Conservation (phyloP, 1,140 invertebrate genomes). For the Lordiphosa collinella region DNA sequence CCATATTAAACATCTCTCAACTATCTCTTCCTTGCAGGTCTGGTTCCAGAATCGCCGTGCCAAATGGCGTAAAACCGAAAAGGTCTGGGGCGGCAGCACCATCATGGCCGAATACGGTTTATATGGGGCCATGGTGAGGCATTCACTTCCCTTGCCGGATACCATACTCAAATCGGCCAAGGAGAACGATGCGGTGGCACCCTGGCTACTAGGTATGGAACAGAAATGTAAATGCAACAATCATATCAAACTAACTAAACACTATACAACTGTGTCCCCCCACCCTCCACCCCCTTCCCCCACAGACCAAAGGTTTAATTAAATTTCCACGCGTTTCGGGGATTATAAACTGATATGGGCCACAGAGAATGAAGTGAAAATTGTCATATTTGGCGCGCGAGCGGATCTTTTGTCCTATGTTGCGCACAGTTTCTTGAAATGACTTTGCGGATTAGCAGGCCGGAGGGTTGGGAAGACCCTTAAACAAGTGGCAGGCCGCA, state of each 20-base stretch:
- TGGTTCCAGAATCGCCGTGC: constrained; percentile 92
- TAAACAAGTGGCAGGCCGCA: constrained; percentile 34
- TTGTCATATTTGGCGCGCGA: constrained; percentile 77
- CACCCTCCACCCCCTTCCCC: not conserved
- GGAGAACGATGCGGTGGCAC: constrained; percentile 96
- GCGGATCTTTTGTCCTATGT: constrained; percentile 64
- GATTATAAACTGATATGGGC: constrained; percentile 59
- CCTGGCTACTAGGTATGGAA: constrained; percentile 97
- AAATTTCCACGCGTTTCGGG: constrained; percentile 52
- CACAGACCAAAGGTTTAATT: constrained; percentile 39
- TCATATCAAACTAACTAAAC: constrained; percentile 62
- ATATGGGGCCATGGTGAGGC: constrained; percentile 99
- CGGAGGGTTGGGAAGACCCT: not conserved
- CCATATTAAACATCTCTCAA: no score
- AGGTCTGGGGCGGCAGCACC: constrained; percentile 99
- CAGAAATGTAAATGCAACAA: constrained; percentile 80
- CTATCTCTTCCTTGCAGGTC: constrained; percentile 51
- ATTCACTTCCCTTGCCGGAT: constrained; percentile 97
- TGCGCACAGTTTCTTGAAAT: constrained; percentile 67
- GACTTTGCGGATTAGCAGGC: constrained; percentile 74
- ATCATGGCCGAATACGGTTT: constrained; percentile 99
- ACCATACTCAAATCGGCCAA: constrained; percentile 98
- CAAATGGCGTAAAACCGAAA: constrained; percentile 99
- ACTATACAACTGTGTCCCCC: constrained; percentile 8
- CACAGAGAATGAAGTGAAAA: constrained; percentile 25